Base-by-base conservation (phyloP, 2,113 vertebrate species). In the Odontophorus gujanensis region DNA sequence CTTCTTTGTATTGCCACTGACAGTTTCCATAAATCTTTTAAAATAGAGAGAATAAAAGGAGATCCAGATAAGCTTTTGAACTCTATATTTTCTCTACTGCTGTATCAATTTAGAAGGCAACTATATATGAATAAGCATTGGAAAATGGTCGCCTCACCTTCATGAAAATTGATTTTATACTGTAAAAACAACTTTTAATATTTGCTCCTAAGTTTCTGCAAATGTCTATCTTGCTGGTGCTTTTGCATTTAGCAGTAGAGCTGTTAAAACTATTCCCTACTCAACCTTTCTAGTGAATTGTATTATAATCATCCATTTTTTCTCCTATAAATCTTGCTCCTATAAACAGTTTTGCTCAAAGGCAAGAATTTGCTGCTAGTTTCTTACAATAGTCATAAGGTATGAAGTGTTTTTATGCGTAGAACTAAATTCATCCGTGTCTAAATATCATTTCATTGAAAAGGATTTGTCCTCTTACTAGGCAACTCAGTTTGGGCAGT, bases 11-110 rank as follows among this genome's bases (percentile, higher is more conserved):
- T 42, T 87, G 61, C 81, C 55, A 48, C 25, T 20, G 65, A 66
- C 34, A 67, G n/a, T 90, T 73, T 91, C 32, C 38, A 84, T 85
- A 84, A 87, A 90, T 80, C 58, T 79, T 42, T 94, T 87, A 50
- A 93, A 94, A 79, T 8, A 75, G 57, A 79, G 43, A 79, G 26
- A 48, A 62, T 67, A 93, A 91, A 92, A 82, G 73, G 26, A 86
- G 34, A 86, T 80, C 9, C 48, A 78, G 21, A 8, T 50, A 91
- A 74, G 67, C 63, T 93, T 59, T 80, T 78, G 76, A 86, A 87
- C 34, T 15, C 61, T 65, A 65, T 71, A 11, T 89, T 93, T 90
- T 82, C 40, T 71, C 20, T 95, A 66, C 22, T 7, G 4, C 42
- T 87, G 17, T 68, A 81, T 91, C 69, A 53, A 93, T 90, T 67